Percentiles rank a stretch among this genome's conserved stretches.
These are phyloP conservation scores for Forbesichthys papilliferus DNA, from an alignment of 2,113 vertebrate species.

Conservation along the genomic window DNA sequence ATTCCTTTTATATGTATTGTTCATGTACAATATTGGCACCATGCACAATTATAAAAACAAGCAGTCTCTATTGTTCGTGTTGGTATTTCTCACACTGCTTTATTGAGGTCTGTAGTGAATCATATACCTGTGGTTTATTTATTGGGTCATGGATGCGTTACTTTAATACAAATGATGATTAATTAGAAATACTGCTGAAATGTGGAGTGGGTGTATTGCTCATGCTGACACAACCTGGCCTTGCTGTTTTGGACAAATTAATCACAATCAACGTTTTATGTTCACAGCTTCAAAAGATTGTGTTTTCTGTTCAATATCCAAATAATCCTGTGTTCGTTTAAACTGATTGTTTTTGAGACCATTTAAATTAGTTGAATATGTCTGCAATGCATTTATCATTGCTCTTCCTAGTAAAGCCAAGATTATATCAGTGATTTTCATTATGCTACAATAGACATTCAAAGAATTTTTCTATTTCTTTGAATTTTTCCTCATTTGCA, in stretches of 20 bases:
- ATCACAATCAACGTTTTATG: constrained; percentile 64
- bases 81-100: constrained; percentile 7
- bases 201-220: constrained; percentile 11
- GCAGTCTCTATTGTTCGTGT: constrained; percentile 7
- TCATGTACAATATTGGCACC: constrained; percentile 3
- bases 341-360: neutral
- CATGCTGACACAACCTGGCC: constrained; percentile 38
- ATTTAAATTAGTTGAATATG: neutral
- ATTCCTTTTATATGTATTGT: constrained; percentile 28
- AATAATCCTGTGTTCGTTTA: neutral
- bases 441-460: neutral
- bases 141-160: constrained; percentile 32
- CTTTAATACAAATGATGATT: constrained; percentile 36
- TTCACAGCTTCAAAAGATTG: constrained; percentile 35
- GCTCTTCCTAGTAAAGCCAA: constrained; percentile 22
- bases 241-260: constrained; percentile 44
- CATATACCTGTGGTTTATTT: constrained; percentile 17
- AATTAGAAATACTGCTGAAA: constrained; percentile 42
- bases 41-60: constrained; percentile 1
- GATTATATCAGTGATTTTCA: constrained; percentile 22
- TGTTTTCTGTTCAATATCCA: constrained; percentile 11
- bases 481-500: neutral
- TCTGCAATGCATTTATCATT: constrained; percentile 40
- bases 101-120: constrained; percentile 17
- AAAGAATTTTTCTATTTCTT: neutral